A percentile compares a stretch with the other conserved stretches of the same genome.
phyloP scores from a whole-genome alignment of 2,113 vertebrate species.

The Rhinichthys klamathensis region DNA sequence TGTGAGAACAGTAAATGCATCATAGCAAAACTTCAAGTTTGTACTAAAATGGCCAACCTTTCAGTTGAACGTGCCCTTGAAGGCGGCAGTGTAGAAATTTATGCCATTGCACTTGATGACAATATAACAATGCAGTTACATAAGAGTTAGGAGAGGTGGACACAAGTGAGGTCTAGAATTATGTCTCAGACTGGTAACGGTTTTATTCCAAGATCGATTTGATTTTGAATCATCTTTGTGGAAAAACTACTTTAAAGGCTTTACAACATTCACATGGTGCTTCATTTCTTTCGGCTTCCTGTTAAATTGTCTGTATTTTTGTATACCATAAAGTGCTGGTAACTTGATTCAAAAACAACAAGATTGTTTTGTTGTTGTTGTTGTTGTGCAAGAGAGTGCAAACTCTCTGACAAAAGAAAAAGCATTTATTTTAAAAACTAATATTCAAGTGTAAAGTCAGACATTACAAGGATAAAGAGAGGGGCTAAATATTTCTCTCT shows the following conservation, averaged over 20 bases:
- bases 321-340: constrained; percentile 68
- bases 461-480: constrained; percentile 27
- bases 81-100: background rate
- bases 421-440: constrained; percentile 13
- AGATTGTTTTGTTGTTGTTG: background rate
- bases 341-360: constrained; percentile 55
- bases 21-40: background rate
- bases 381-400: background rate
- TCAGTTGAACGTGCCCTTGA: background rate
- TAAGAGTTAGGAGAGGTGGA: background rate
- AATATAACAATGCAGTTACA: background rate
- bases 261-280: background rate
- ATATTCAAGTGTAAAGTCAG: constrained; percentile 4
- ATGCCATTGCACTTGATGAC: background rate
- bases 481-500: constrained; percentile 11
- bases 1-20: background rate
- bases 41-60: background rate
- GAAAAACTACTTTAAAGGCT: background rate
- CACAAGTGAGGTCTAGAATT: background rate
- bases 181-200: background rate
- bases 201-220: background rate
- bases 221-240: background rate
- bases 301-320: constrained; percentile 51
- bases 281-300: background rate
- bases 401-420: constrained; percentile 34